Percentiles rank a stretch among this genome's conserved stretches.
Conservation (phyloP, 1,140 invertebrate species). For the Formica selysi region DNA sequence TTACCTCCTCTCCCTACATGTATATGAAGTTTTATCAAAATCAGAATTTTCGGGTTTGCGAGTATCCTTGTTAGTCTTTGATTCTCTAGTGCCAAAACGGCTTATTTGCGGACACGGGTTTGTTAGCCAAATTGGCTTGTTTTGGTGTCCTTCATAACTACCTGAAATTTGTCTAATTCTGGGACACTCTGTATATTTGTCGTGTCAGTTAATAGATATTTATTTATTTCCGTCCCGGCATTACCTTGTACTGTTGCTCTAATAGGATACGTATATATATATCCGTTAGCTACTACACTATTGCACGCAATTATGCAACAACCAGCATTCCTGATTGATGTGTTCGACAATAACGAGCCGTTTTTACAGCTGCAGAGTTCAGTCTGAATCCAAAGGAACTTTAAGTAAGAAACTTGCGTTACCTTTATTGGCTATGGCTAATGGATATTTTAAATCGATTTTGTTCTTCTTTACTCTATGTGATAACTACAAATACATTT, state of each 20-base stretch:
- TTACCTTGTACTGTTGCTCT: background rate
- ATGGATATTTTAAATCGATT: background rate
- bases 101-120: too few relatives aligned
- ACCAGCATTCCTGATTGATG: background rate
- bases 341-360: slow-evolving; percentile 36
- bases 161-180: too few relatives aligned
- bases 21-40: too few relatives aligned
- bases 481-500: background rate
- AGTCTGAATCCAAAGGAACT: background rate
- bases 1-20: too few relatives aligned
- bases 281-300: background rate
- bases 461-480: background rate
- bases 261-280: background rate
- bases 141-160: too few relatives aligned
- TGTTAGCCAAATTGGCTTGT: too few relatives aligned
- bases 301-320: slow-evolving; percentile 44
- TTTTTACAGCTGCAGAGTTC: slow-evolving; percentile 4
- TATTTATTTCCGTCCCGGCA: slow-evolving; percentile 2
- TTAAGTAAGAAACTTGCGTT: background rate
- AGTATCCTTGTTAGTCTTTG: too few relatives aligned
- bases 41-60: too few relatives aligned
- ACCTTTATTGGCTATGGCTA: background rate
- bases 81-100: too few relatives aligned
- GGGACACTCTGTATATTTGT: too few relatives aligned
- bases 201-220: background rate